Conservation (phyloP, 2,113 vertebrate species). For the Trematomus loennbergii region DNA sequence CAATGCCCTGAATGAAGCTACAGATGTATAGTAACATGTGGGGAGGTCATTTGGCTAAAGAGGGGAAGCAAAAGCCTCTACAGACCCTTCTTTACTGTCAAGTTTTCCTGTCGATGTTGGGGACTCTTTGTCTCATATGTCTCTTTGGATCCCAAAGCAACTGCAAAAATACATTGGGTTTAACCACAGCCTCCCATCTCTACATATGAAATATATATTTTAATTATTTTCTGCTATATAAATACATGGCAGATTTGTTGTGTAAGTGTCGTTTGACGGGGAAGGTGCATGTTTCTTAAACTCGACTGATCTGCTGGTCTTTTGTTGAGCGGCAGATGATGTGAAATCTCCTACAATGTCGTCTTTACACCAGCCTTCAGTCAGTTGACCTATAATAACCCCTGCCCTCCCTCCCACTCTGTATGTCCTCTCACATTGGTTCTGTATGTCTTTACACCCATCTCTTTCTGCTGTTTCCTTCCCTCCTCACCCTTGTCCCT, state of each 20-base stretch:
- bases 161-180: slow-evolving; percentile 10
- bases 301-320: slow-evolving; percentile 1
- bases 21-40: slow-evolving; percentile 50
- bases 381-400: slow-evolving; percentile 60
- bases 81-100: slow-evolving; percentile 23
- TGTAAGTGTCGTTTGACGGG: background rate
- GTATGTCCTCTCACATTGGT: slow-evolving; percentile 4
- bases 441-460: slow-evolving; percentile 14
- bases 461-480: background rate
- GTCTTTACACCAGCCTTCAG: slow-evolving; percentile 1
- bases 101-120: slow-evolving; percentile 38
- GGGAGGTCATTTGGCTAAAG: slow-evolving; percentile 46
- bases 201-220: background rate
- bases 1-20: slow-evolving; percentile 2
- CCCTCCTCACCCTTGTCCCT: background rate
- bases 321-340: slow-evolving; percentile 4
- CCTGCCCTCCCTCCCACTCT: slow-evolving; percentile 10
- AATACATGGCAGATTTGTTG: background rate
- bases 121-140: background rate
- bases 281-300: slow-evolving; percentile 13
- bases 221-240: background rate
- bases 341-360: slow-evolving; percentile 20
- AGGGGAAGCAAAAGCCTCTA: slow-evolving; percentile 36
- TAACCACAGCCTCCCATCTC: background rate
- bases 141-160: background rate